Base-by-base conservation (phyloP, 2,888 invertebrate species). In the Amblyjoppa fuscipennis region DNA sequence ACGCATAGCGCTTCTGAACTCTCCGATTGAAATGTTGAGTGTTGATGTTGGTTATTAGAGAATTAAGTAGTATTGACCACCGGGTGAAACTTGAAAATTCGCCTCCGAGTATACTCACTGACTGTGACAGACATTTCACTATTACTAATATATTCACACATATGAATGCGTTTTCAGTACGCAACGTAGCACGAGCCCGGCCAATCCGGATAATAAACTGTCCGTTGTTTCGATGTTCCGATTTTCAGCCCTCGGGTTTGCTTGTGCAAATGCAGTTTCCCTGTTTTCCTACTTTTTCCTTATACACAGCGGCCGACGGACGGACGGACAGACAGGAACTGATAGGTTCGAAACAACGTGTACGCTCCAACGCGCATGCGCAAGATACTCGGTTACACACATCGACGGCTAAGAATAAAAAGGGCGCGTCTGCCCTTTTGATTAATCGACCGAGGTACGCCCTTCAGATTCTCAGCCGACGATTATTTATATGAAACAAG, bases 191-290 rank as follows among this genome's bases (percentile, higher is more conserved):
- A 51, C 6, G 73, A 73, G 73, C 38, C 45, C 20, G 41, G 76
- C 77, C 74, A 74, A 69, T 75, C 74, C 70, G 61, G 73, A 79
- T 87, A 88, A 87, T 88, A 85, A 87, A 88, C 84, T 88, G 87
- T 87, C 84, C 83, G 86, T 88, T 86, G 88, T 87, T 88, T 86
- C 81, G 84, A 86, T 84, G 88, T 87, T 85, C 79, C 85, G 85
- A 76, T 76, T 75, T 53, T 80, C 81, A 16, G 7, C n/a, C 4
- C 61, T 6, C 31, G 11, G 79, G 86, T 83, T 83, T 75, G 86
- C 80, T 59, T 38, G 81, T 81, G 84, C 81, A 88, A 88, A 88
- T 88, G 87, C 88, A 85, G 85, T 88, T 88, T 85, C 83, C 86
- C 87, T 87, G 85, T 88, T 88, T 84, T 81, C 61, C 34, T 61